Evolutionary conservation across 1,140 invertebrate species (phyloP), one percentile per base, ranked within the genome.

Genomic region (Ruditapes philippinarum): DNA sequence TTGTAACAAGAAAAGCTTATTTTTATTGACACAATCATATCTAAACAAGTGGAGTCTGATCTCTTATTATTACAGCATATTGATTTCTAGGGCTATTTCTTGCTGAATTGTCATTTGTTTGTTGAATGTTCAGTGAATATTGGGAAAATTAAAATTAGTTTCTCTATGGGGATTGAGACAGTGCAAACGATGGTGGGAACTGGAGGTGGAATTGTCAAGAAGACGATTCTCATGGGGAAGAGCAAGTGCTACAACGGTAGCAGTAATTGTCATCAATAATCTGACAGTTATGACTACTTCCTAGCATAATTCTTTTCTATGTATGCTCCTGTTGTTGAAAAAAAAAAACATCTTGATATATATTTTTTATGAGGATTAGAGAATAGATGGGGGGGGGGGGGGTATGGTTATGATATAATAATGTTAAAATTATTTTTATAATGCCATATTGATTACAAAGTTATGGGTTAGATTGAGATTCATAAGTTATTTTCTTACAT

Each of bases 1-100:
- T 65, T 81, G 79, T 60, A 28, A 81, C 79, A 42, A 22, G 79
- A 81, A 81, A 81, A 40, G 31, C 60, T 81, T 57, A 81, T 81
- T 81, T 81, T 81, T 60, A 81, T 81, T 81, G 79, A 81, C 79
- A 81, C 79, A 62, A 65, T 81, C 40, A 62, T 81, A 81, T 81
- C 49, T 60, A 57, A 51, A 80, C 51, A 80, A 80, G 78, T 38
- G 22, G 19, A 14, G 0, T 54, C 54, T 62, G 54, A 57, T 40
- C 51, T 81, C 54, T 81, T 62, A 81, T 81, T 81, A 81, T 81
- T 81, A 40, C 54, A 62, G 31, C 19, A 33, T 81, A 81, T 81
- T 81, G 79, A 81, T 81, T 81, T 62, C n/a, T 31, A 4, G 25
- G 5, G 28, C 42, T 42, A 33, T 62, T 38, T 81, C 79, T 81